Percentiles rank a stretch among this genome's conserved stretches.
Evolutionary conservation across 92 coral and sea anemone species (phyloP).

Genomic region (Virgularia gustaviana): DNA sequence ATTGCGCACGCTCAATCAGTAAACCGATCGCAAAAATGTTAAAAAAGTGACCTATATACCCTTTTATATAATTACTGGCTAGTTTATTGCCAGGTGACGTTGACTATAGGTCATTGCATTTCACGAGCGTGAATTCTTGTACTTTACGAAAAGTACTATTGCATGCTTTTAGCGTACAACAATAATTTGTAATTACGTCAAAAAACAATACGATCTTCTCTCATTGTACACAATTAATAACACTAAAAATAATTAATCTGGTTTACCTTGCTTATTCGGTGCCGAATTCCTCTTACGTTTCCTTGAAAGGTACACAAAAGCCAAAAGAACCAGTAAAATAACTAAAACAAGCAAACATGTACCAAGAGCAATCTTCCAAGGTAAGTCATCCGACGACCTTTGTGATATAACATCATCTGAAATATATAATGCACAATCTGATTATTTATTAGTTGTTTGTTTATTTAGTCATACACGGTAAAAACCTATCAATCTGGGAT

Average conservation of each 20-base stretch:
- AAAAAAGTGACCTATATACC: too few relatives aligned
- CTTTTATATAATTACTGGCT: too few relatives aligned
- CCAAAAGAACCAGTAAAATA: conserved; percentile 57
- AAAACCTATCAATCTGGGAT: too few relatives aligned
- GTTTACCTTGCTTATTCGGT: neutral
- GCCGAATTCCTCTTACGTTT: conserved; percentile 9
- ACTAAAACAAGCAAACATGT: conserved; percentile 58
- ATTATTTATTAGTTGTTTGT: neutral
- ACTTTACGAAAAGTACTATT: neutral
- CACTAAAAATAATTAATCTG: neutral
- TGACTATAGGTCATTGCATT: too few relatives aligned
- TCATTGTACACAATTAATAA: neutral
- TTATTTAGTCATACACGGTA: neutral
- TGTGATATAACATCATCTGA: conserved; percentile 46
- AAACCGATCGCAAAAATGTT: too few relatives aligned
- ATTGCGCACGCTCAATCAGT: too few relatives aligned
- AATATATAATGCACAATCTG: too few relatives aligned
- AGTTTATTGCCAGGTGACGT: too few relatives aligned
- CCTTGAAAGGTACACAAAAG: conserved; percentile 45
- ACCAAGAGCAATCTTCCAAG: conserved; percentile 71
- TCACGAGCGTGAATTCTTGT: too few relatives aligned
- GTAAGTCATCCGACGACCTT: conserved; percentile 45
- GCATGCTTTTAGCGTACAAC: neutral
- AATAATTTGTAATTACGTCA: too few relatives aligned
- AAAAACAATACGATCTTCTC: neutral